A percentile compares a stretch with the other conserved stretches of the same genome.
These are phyloP conservation scores for Phlogophora meticulosa DNA, from an alignment of 2,888 invertebrate genomes.

Conservation along the genomic window DNA sequence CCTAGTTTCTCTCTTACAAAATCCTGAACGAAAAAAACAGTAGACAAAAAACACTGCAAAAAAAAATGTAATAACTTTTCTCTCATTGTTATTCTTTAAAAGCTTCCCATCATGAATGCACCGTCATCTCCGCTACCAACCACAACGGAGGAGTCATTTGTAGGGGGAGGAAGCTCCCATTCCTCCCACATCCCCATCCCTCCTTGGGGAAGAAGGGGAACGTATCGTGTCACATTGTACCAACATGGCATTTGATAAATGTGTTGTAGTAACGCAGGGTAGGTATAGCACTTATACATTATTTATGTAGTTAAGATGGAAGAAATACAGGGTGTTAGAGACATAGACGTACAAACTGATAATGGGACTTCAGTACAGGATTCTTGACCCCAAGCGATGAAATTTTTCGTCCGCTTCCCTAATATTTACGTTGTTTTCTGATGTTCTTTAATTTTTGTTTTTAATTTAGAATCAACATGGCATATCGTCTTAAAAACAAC, in stretches of 20 bases:
- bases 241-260: constrained; percentile 59
- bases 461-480: too few species aligned
- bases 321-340: constrained; percentile 8
- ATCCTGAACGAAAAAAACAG: constrained; percentile 3
- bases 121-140: constrained; percentile 52
- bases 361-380: too few species aligned
- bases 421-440: too few species aligned
- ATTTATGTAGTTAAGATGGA: constrained; percentile 10
- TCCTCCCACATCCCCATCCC: not conserved
- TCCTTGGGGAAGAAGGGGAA: constrained; percentile 28
- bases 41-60: constrained; percentile 30
- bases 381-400: too few species aligned
- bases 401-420: too few species aligned
- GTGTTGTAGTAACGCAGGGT: constrained; percentile 16
- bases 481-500: too few species aligned
- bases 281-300: constrained; percentile 9
- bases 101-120: constrained; percentile 60
- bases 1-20: not conserved
- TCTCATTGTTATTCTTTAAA: constrained; percentile 56
- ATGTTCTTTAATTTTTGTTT: too few species aligned
- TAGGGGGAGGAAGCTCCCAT: constrained; percentile 10
- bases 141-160: constrained; percentile 46
- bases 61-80: constrained; percentile 38
- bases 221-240: constrained; percentile 55
- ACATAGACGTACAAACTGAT: too few species aligned